Percentiles rank a stretch among this genome's conserved stretches.
Conservation (phyloP, 30 jellyfish, hydroid and myxozoan genomes). For the Aurelia aurita complex sp. Pacific region DNA sequence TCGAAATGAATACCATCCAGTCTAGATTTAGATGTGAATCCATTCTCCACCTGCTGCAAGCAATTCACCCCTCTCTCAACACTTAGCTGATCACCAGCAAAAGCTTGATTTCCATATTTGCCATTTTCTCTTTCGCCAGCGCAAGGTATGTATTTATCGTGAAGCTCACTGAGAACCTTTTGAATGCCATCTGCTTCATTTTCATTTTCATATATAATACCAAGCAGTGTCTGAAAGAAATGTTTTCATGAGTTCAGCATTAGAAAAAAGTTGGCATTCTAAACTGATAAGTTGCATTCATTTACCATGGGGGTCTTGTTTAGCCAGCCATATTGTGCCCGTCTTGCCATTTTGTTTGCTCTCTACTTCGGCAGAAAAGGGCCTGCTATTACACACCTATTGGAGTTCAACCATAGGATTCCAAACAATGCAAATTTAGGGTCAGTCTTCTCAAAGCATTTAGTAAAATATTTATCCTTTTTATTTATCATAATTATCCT, state of each 20-base stretch:
- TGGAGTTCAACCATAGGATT: too few relatives aligned
- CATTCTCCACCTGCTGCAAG: conserved; percentile 3
- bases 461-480: too few relatives aligned
- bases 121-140: conserved; percentile 1
- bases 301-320: too few relatives aligned
- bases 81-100: conserved; percentile 34
- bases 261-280: neutral
- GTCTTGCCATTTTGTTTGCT: too few relatives aligned
- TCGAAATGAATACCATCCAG: conserved; percentile 22
- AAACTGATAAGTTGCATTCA: neutral
- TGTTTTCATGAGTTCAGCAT: too few relatives aligned
- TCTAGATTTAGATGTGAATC: neutral
- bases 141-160: conserved; percentile 25
- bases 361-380: too few relatives aligned
- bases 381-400: too few relatives aligned
- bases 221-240: conserved; percentile 13
- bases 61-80: conserved; percentile 45
- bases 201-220: conserved; percentile 14
- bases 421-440: too few relatives aligned
- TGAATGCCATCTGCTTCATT: neutral
- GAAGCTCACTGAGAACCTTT: conserved; percentile 6
- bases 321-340: too few relatives aligned
- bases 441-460: too few relatives aligned
- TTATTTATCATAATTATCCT: too few relatives aligned
- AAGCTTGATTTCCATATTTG: conserved; percentile 1